Percentiles rank a stretch among this genome's conserved stretches.
Evolutionary conservation across 2,888 invertebrate species (phyloP).

Genomic region (Meteorus colon): DNA sequence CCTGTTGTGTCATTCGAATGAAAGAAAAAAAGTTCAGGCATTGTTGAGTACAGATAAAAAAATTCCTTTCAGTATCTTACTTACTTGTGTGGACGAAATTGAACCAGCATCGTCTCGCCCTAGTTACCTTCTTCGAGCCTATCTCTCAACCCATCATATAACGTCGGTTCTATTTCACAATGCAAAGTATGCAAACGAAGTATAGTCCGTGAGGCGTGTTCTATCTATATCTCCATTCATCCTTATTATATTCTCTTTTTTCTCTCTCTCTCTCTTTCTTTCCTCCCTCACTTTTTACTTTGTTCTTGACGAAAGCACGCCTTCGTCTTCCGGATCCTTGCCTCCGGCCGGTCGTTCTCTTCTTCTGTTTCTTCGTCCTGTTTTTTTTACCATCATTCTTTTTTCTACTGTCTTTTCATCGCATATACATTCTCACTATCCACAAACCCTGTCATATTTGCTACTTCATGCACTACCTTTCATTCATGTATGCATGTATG

Average conservation of each 20-base stretch:
- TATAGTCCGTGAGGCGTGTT: constrained; percentile 9
- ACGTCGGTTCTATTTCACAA: constrained; percentile 10
- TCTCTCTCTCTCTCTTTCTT: background rate
- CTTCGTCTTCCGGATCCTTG: constrained; percentile 23
- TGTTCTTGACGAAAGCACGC: constrained; percentile 11
- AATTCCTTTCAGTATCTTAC: background rate
- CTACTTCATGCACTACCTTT: background rate
- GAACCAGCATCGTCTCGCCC: background rate
- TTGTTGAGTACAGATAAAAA: background rate
- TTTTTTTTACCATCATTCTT: background rate
- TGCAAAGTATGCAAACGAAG: constrained; percentile 33
- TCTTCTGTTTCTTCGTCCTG: background rate
- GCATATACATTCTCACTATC: background rate
- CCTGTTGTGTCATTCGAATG: background rate
- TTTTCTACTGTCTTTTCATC: background rate
- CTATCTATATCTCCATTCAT: constrained; percentile 9
- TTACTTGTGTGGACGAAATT: background rate
- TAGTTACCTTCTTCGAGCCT: constrained; percentile 10
- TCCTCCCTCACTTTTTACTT: background rate
- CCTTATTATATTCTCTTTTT: background rate
- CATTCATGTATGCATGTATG: constrained; percentile 11
- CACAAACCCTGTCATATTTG: background rate
- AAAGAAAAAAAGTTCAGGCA: background rate
- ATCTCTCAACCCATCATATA: constrained; percentile 8
- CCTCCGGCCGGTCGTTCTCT: background rate